A percentile compares a stretch with the other conserved stretches of the same genome.
These are phyloP conservation scores for Lerema accius DNA, from an alignment of 1,140 invertebrate species.

Conservation along the genomic window DNA sequence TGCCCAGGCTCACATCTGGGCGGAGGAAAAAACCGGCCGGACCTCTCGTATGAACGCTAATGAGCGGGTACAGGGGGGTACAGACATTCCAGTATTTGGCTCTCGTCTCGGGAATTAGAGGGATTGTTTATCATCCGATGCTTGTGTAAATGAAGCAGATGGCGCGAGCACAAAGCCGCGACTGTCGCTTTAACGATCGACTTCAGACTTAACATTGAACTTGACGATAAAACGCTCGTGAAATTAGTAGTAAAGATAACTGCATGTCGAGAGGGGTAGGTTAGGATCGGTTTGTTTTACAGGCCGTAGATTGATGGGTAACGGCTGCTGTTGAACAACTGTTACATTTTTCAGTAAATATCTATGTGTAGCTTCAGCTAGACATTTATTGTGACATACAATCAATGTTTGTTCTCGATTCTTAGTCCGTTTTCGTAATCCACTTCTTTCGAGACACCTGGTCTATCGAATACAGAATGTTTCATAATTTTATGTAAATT, in stretches of 20 bases:
- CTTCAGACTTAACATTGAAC: constrained; percentile 68
- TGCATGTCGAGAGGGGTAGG: constrained; percentile 56
- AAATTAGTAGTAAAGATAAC: constrained; percentile 78
- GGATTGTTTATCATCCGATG: constrained; percentile 59
- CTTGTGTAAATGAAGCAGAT: constrained; percentile 54
- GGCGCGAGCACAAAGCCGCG: constrained; percentile 54
- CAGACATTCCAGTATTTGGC: constrained; percentile 47
- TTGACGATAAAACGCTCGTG: constrained; percentile 74
- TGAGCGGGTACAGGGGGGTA: constrained; percentile 56
- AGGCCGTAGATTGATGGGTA: constrained; percentile 28
- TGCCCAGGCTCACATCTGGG: constrained; percentile 77
- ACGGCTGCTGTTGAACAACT: constrained; percentile 1
- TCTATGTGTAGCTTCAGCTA: too few species aligned
- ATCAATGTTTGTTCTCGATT: too few species aligned
- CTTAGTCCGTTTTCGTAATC: too few species aligned
- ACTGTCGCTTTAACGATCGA: constrained; percentile 58
- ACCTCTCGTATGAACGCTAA: constrained; percentile 76
- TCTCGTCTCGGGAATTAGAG: constrained; percentile 48
- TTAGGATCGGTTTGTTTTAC: constrained; percentile 49
- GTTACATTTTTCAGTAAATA: constrained; percentile 17
- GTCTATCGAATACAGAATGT: too few species aligned
- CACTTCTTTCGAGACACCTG: too few species aligned
- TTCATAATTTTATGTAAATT: too few species aligned
- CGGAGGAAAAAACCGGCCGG: constrained; percentile 67
- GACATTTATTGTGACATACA: too few species aligned